Base-by-base conservation (phyloP, 30 jellyfish, hydroid and myxozoan genomes). In the Sanderia malayensis region DNA sequence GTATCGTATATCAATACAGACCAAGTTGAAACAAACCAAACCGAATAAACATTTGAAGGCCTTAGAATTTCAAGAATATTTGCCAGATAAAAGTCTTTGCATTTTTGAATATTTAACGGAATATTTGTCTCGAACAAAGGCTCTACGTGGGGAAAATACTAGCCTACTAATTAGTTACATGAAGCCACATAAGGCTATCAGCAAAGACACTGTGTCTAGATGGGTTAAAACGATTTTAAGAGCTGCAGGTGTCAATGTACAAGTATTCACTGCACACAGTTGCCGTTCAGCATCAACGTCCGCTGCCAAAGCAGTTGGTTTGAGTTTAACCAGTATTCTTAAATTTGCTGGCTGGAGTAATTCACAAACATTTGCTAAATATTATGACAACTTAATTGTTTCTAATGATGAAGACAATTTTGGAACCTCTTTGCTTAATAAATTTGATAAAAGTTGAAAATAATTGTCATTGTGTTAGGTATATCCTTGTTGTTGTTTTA, bases 221-320 rank as follows among this genome's bases (percentile, higher is more conserved):
- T 41, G 55, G 55, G 55, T 41, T 41, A 41, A 41, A 41, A 8
- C 55, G 15, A 41, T 41, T 41, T 41, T 41, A 15, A 41, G 55
- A 41, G 55, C 55, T 41, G 55, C 55, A 41, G 55, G 55, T 41
- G 55, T 41, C 55, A 41, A 41, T 41, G 55, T 41, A 41, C 55
- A 41, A 15, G 55, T 41, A 41, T 41, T 41, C 55, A 41, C 55
- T 41, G 55, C 55, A 41, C 55, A 41, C 15, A 41, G 55, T 41
- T 41, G 11, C 55, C 55, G 15, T 41, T 41, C 55, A 41, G 55
- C 55, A 41, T 6, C 8, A 41, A 41, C 55, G 55, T 41, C 55
- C 55, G 15, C 55, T 41, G 55, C 11, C 8, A 41, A 41, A 41
- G 55, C 15, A 41, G 55, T 41, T 41, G 8, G 55, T 41, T 41